These are phyloP conservation scores for Diaperis boleti DNA, from an alignment of 2,888 invertebrate genomes.

Conservation along the genomic window DNA sequence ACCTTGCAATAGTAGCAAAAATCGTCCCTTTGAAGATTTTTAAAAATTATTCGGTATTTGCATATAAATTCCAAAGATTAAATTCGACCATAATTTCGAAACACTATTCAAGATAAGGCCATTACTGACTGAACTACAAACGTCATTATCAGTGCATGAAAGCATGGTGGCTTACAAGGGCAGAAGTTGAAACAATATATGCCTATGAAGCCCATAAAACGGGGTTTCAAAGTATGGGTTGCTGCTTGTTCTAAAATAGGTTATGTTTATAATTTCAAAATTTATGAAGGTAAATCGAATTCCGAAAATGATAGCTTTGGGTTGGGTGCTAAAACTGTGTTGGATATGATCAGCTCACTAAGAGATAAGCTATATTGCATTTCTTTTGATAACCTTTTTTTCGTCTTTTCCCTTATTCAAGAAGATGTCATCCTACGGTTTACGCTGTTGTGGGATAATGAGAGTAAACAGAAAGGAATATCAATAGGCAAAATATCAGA, in stretches of 20 bases:
- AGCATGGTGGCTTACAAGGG: constrained; percentile 46
- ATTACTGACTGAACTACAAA: constrained; percentile 17
- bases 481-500: too few species aligned
- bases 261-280: constrained; percentile 31
- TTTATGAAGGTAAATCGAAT: constrained; percentile 42
- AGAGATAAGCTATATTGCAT: too few species aligned
- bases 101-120: constrained; percentile 32
- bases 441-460: too few species aligned
- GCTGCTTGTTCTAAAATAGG: constrained; percentile 35
- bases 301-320: too few species aligned
- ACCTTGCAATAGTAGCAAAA: neutral
- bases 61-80: constrained; percentile 21
- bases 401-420: too few species aligned
- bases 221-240: constrained; percentile 43
- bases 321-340: too few species aligned
- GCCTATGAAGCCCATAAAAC: constrained; percentile 40
- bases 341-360: too few species aligned
- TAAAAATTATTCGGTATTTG: constrained; percentile 5
- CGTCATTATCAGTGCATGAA: constrained; percentile 40
- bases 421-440: too few species aligned
- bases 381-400: too few species aligned
- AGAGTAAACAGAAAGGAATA: too few species aligned
- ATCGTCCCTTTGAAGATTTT: constrained; percentile 1
- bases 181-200: constrained; percentile 41
- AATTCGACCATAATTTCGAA: constrained; percentile 15